Evolutionary conservation across 37 sponge, comb jelly and placozoan species (phyloP).

Genomic region (Ephydatia muelleri): DNA sequence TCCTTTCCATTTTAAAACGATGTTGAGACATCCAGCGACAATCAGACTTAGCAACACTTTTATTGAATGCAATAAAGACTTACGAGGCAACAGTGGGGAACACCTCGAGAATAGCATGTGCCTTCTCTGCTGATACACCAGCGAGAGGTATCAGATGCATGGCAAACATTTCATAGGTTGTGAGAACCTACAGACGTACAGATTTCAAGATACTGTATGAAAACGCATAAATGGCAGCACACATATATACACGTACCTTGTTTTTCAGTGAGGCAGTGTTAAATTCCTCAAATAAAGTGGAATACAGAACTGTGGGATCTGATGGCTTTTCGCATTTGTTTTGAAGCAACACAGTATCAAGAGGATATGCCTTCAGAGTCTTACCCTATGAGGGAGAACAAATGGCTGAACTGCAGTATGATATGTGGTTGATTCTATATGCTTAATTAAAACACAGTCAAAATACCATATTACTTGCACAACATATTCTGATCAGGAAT

Average conservation of each 20-base stretch:
- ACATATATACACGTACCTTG: constrained; percentile 37
- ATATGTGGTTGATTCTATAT: no score
- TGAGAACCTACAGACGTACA: constrained; percentile 31
- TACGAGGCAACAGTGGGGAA: constrained; percentile 71
- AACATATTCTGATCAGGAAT: not conserved
- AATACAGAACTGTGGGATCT: not conserved
- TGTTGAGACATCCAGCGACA: not conserved
- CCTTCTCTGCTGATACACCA: constrained; percentile 72
- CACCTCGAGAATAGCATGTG: constrained; percentile 58
- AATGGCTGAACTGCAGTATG: not conserved
- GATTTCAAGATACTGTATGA: not conserved
- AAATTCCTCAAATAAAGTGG: constrained; percentile 59
- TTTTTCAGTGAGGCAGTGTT: constrained; percentile 76
- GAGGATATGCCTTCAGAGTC: constrained; percentile 53
- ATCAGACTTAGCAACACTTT: no score
- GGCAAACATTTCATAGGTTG: constrained; percentile 83
- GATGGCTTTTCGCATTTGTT: constrained; percentile 12
- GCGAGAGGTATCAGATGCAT: constrained; percentile 79
- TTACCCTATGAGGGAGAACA: constrained; percentile 22
- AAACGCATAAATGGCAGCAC: no score
- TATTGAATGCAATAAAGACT: not conserved
- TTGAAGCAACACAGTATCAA: constrained; percentile 29
- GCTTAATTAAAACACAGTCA: no score
- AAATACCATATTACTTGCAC: not conserved
- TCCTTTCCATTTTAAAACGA: not conserved